phyloP scores from a whole-genome alignment of 1,140 invertebrate genomes.

The Neodiprion lecontei region DNA sequence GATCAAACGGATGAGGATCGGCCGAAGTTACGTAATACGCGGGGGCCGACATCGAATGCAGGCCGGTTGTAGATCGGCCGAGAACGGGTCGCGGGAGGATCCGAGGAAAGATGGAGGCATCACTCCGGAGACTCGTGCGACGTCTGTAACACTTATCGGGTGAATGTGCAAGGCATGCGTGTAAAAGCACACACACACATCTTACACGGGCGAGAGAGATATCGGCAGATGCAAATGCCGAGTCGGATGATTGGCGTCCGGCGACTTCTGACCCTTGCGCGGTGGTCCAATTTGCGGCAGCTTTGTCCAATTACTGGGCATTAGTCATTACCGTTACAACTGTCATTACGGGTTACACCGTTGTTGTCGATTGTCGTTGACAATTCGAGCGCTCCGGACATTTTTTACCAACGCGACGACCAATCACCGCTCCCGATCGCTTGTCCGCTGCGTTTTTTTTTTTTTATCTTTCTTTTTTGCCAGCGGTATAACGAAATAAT shows the following conservation, averaged over 20 bases:
- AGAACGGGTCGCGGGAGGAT: background rate
- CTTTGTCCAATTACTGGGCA: conserved; percentile 49
- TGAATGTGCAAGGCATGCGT: background rate
- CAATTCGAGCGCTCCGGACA: background rate
- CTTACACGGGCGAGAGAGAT: conserved; percentile 1
- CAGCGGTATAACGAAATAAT: no score
- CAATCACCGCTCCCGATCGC: no score
- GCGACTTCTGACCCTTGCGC: conserved; percentile 37
- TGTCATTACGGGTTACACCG: background rate
- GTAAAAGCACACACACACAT: background rate
- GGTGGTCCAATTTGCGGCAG: conserved; percentile 53
- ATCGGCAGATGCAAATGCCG: conserved; percentile 46
- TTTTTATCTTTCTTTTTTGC: no score
- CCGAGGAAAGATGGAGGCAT: background rate
- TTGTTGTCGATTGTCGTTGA: background rate
- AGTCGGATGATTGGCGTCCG: conserved; percentile 42
- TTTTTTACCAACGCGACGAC: background rate
- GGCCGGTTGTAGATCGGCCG: background rate
- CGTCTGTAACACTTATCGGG: no score
- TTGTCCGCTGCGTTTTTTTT: no score
- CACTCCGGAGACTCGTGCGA: no score
- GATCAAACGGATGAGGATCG: background rate
- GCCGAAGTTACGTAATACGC: background rate
- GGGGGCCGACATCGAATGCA: background rate
- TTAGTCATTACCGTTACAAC: conserved; percentile 37